Percentiles rank a stretch among this genome's conserved stretches.
Evolutionary conservation across 2,113 vertebrate species (phyloP).

Genomic region (Odontesthes bonariensis): DNA sequence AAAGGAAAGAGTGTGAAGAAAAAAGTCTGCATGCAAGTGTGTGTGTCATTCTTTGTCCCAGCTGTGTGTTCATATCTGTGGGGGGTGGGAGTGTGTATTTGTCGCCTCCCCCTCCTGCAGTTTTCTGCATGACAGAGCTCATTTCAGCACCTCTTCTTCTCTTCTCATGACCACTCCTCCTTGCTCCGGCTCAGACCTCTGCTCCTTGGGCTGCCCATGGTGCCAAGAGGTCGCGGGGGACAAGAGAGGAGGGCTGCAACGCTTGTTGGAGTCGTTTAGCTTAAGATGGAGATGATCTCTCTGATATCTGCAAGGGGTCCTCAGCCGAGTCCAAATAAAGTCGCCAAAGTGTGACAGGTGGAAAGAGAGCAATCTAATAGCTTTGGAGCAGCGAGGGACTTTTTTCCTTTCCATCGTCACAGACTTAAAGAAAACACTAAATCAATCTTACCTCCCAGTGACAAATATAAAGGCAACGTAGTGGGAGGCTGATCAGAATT

Average conservation of each 20-base stretch:
- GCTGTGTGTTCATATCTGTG: constrained; percentile 63
- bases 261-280: constrained; percentile 84
- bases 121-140: constrained; percentile 72
- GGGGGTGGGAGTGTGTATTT: constrained; percentile 58
- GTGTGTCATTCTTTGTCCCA: constrained; percentile 53
- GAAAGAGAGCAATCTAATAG: constrained; percentile 74
- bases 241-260: constrained; percentile 58
- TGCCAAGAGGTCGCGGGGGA: constrained; percentile 64
- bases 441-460: constrained; percentile 29
- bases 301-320: constrained; percentile 61
- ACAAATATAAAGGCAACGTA: constrained; percentile 30
- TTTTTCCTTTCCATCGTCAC: constrained; percentile 21
- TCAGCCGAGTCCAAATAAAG: constrained; percentile 64
- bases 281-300: constrained; percentile 69
- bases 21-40: constrained; percentile 32
- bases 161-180: constrained; percentile 46
- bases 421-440: constrained; percentile 39
- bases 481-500: constrained; percentile 50
- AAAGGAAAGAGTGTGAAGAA: constrained; percentile 14
- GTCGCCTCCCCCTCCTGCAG: constrained; percentile 61
- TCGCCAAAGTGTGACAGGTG: constrained; percentile 78
- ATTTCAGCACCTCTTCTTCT: constrained; percentile 46
- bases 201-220: constrained; percentile 46
- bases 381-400: constrained; percentile 35
- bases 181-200: constrained; percentile 40